Evolutionary conservation across 2,797 vertebrate species (phyloP), one percentile per base, ranked within the genome.

Genomic region (Darevskia nairensis): DNA sequence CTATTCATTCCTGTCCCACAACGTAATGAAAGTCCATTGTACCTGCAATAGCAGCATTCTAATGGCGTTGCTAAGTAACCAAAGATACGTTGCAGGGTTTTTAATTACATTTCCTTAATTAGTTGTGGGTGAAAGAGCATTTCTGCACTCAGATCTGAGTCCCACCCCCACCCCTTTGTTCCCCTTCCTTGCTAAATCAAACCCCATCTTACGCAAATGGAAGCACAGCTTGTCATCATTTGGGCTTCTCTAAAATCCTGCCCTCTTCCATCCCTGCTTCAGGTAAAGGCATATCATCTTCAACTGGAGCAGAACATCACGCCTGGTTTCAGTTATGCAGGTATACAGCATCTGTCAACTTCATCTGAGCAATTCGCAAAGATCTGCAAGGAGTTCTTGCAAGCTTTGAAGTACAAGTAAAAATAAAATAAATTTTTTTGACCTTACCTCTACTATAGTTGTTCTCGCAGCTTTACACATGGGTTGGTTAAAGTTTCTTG

Each of bases 381-480:
- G 13, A 77, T 39, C 82, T 79, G 5, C 8, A 29, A 39, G 21
- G 25, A 74, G 27, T n/a, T 46, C 82, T 55, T 55, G 50, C 50
- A 55, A 55, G 50, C 11, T 55, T 15, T 55, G 13, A 55, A 55
- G 50, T 55, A 55, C 50, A 55, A 55, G 50, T 55, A 55, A 15
- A 55, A 15, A 44, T 44, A 44, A 44, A 44, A 41, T 4, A 41
- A 41, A 41, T 3, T 17, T 39, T 29, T 27, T 88, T 6, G 61
- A 32, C 55, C 96, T 79, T 97, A 99, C 99, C 98, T 99, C 99
- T 46, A 99, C 98, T 29, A 99, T 97, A 23, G 99, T 99, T 92
- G 96, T 97, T 93, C 96, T 97, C 44, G 99, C 98, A 94, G 99
- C 98, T 96, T 99, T 99, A 95, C 99, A 99, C 99, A 99, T 99